phyloP scores from a whole-genome alignment of 2,113 vertebrate genomes.

The Mola mola region DNA sequence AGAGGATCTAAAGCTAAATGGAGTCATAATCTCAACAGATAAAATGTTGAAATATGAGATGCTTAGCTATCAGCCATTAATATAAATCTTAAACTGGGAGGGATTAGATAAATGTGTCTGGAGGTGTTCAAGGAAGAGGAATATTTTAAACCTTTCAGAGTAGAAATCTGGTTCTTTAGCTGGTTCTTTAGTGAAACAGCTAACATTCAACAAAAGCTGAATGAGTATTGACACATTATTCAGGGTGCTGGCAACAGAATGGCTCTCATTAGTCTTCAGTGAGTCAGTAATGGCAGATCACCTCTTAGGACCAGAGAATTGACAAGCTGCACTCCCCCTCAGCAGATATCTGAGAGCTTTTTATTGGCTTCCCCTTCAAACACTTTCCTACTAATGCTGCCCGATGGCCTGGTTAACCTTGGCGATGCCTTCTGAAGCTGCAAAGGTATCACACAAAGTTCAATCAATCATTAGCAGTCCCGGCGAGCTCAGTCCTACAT shows the following conservation, averaged over 20 bases:
- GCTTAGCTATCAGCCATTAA: conserved; percentile 77
- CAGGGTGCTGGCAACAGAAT: conserved; percentile 80
- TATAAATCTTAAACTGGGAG: conserved; percentile 76
- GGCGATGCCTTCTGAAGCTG: conserved; percentile 72
- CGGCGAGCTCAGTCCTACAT: conserved; percentile 54
- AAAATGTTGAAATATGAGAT: conserved; percentile 81
- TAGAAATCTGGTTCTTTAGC: conserved; percentile 43
- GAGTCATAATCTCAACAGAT: conserved; percentile 79
- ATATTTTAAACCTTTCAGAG: conserved; percentile 49
- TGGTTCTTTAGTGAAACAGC: conserved; percentile 60
- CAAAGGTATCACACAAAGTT: conserved; percentile 79
- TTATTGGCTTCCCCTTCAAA: conserved; percentile 80
- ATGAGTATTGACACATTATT: conserved; percentile 83
- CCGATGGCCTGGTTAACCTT: conserved; percentile 78
- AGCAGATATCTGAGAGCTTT: conserved; percentile 79
- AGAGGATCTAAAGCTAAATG: conserved; percentile 80
- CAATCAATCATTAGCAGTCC: conserved; percentile 70
- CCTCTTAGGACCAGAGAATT: conserved; percentile 81
- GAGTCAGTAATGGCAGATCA: conserved; percentile 82
- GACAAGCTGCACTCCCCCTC: conserved; percentile 78
- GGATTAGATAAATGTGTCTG: conserved; percentile 77
- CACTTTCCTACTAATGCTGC: conserved; percentile 73
- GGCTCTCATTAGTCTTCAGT: conserved; percentile 84
- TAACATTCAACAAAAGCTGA: conserved; percentile 65
- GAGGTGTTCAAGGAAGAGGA: conserved; percentile 49